Evolutionary conservation across 2,888 invertebrate genomes (phyloP).

Genomic region (Ptychoptera contaminata): DNA sequence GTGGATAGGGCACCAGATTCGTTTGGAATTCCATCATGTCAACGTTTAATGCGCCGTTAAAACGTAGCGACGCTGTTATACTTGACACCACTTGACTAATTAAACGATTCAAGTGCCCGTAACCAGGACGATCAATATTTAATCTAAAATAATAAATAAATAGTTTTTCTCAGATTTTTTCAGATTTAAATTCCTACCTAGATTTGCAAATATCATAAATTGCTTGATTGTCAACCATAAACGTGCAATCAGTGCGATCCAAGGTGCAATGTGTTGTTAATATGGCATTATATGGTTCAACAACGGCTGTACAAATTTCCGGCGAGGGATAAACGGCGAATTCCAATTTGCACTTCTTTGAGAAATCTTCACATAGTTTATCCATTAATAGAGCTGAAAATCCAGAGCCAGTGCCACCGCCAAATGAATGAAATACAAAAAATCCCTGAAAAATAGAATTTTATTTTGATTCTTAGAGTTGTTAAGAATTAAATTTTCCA

Average conservation of each 20-base stretch:
- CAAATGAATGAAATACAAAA: conserved; percentile 80
- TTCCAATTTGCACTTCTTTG: conserved; percentile 71
- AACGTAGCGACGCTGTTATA: conserved; percentile 67
- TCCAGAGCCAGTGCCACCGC: conserved; percentile 69
- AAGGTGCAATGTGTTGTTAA: conserved; percentile 77
- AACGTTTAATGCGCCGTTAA: conserved; percentile 72
- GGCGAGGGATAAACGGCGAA: conserved; percentile 26
- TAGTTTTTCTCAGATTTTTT: neutral
- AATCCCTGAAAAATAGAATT: conserved; percentile 44
- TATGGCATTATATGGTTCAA: conserved; percentile 82
- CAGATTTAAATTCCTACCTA: conserved; percentile 26
- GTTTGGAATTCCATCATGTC: conserved; percentile 84
- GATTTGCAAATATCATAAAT: conserved; percentile 76
- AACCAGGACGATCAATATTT: conserved; percentile 46
- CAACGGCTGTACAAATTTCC: conserved; percentile 73
- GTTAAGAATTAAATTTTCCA: too few relatives aligned
- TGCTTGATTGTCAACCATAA: conserved; percentile 85
- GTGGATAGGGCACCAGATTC: conserved; percentile 79
- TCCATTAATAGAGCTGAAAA: conserved; percentile 76
- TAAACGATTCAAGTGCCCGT: conserved; percentile 50
- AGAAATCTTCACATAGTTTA: conserved; percentile 61
- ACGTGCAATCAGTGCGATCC: conserved; percentile 69
- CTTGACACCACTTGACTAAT: conserved; percentile 58
- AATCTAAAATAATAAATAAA: conserved; percentile 21
- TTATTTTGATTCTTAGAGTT: conserved; percentile 19